These are phyloP conservation scores for Anguilla anguilla DNA, from an alignment of 2,797 vertebrate species.

Conservation along the genomic window DNA sequence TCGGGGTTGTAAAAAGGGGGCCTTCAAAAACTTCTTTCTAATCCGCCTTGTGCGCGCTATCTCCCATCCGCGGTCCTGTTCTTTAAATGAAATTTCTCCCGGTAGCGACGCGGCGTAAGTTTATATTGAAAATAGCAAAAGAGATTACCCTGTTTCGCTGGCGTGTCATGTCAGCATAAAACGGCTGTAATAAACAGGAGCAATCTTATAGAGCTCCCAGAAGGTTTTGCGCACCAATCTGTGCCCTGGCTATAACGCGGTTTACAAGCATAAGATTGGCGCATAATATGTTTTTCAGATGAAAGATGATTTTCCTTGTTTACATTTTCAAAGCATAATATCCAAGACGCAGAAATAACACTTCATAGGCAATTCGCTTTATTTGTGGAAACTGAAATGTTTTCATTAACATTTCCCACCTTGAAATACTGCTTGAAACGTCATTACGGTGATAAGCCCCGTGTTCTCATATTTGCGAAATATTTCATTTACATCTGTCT, in stretches of 20 bases:
- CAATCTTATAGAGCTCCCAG: constrained; percentile 19
- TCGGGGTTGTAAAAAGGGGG: not conserved
- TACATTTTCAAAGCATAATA: constrained; percentile 20
- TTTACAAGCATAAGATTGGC: constrained; percentile 11
- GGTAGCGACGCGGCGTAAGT: not conserved
- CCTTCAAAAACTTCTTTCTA: not conserved
- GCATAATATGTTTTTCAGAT: not conserved
- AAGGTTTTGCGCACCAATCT: not conserved
- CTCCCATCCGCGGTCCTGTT: not conserved
- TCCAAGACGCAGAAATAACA: constrained; percentile 11
- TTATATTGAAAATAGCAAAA: constrained; percentile 24
- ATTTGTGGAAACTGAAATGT: not conserved
- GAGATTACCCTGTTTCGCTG: constrained; percentile 8
- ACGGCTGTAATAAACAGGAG: constrained; percentile 16
- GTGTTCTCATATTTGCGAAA: not conserved
- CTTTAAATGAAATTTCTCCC: constrained; percentile 10
- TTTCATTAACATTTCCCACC: constrained; percentile 10
- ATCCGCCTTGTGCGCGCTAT: not conserved
- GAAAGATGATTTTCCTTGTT: constrained; percentile 21
- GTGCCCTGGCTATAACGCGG: not conserved
- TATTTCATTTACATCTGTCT: constrained; percentile 4
- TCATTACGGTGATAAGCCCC: not conserved
- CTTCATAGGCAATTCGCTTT: constrained; percentile 7
- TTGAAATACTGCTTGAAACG: constrained; percentile 11
- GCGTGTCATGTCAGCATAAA: constrained; percentile 31